These are phyloP conservation scores for Calameuta idolon DNA, from an alignment of 2,888 invertebrate species.

Conservation along the genomic window DNA sequence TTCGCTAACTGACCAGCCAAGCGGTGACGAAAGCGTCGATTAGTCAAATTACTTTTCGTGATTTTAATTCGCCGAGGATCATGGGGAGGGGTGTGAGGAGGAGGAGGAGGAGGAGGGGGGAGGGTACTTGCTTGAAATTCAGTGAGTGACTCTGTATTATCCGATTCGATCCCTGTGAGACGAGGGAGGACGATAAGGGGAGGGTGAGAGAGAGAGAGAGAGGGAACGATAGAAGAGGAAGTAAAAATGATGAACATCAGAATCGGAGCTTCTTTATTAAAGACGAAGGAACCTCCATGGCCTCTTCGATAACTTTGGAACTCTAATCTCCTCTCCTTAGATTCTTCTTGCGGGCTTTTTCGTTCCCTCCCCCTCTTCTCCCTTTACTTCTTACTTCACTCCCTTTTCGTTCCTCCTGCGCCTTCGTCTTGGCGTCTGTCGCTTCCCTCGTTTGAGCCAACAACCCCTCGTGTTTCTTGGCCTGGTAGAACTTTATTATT, in stretches of 20 bases:
- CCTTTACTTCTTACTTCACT: background rate
- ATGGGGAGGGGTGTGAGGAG: background rate
- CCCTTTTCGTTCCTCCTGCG: background rate
- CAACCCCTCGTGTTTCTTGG: slow-evolving; percentile 2
- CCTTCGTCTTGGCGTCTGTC: background rate
- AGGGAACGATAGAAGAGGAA: slow-evolving; percentile 6
- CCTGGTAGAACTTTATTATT: slow-evolving; percentile 23
- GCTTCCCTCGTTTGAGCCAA: background rate
- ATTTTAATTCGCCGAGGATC: slow-evolving; percentile 32
- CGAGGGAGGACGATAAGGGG: slow-evolving; percentile 12
- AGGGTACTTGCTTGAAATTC: background rate
- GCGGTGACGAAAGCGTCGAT: slow-evolving; percentile 29
- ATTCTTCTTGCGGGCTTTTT: background rate
- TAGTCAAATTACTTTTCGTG: slow-evolving; percentile 44
- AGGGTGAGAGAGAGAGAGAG: background rate
- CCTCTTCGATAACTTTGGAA: slow-evolving; percentile 43
- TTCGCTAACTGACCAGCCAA: slow-evolving; percentile 19
- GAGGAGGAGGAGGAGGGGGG: too few species aligned
- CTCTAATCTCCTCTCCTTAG: slow-evolving; percentile 39
- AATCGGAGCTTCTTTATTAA: slow-evolving; percentile 38
- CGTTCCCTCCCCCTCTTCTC: background rate
- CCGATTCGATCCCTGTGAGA: background rate
- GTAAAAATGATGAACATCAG: slow-evolving; percentile 22
- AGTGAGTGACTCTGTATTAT: background rate
- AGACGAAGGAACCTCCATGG: slow-evolving; percentile 41